Conservation (phyloP, 2,888 invertebrate species). For the Pheosia tremula region DNA sequence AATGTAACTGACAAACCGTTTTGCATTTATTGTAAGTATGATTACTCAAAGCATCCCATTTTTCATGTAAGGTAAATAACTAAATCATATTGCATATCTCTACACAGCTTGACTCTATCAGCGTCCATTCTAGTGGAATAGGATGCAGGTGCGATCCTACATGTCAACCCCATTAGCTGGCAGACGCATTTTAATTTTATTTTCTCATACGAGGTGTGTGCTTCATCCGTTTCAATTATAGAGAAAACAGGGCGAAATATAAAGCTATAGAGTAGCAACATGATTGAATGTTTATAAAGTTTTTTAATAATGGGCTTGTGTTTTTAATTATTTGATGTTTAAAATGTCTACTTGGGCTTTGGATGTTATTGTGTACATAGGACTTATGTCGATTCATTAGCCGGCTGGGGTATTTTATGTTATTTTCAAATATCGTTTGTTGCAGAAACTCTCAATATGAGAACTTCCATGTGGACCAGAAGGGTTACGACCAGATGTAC, state of each 20-base stretch:
- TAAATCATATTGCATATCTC: conserved; percentile 1
- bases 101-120: not conserved
- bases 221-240: conserved; percentile 60
- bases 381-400: too few species aligned
- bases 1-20: too few species aligned
- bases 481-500: conserved; percentile 85
- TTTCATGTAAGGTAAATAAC: not conserved
- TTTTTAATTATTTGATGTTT: not conserved
- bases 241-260: conserved; percentile 43
- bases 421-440: conserved; percentile 42
- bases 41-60: too few species aligned
- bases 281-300: not conserved
- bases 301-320: not conserved
- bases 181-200: conserved; percentile 70
- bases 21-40: too few species aligned
- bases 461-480: conserved; percentile 86
- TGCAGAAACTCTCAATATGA: conserved; percentile 86
- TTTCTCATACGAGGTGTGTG: conserved; percentile 48
- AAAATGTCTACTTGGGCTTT: not conserved
- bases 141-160: conserved; percentile 47
- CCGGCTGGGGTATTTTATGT: not conserved
- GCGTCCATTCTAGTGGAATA: conserved; percentile 2
- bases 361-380: too few species aligned
- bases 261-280: conserved; percentile 6
- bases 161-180: conserved; percentile 38